Conservation (phyloP, 1,140 invertebrate species). For the Ruditapes philippinarum region DNA sequence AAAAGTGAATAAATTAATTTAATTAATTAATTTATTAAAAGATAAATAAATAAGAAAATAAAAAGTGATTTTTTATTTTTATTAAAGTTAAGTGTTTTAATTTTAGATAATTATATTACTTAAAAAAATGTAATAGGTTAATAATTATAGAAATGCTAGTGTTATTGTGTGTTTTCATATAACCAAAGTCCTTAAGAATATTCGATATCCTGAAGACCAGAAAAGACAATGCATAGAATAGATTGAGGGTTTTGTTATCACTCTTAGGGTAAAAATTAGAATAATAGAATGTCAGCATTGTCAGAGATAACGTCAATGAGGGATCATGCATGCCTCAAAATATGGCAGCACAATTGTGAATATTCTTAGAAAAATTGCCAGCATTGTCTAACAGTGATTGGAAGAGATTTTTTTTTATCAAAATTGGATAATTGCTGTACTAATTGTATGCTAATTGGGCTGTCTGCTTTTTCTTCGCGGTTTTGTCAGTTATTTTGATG, state of each 20-base stretch:
- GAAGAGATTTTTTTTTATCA: slow-evolving; percentile 58
- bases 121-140: too few relatives aligned
- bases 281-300: slow-evolving; percentile 58
- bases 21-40: too few relatives aligned
- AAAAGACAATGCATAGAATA: slow-evolving; percentile 17
- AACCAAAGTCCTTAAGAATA: too few relatives aligned
- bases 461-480: slow-evolving; percentile 37
- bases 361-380: slow-evolving; percentile 33
- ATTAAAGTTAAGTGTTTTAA: too few relatives aligned
- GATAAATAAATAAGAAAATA: too few relatives aligned
- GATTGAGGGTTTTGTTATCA: slow-evolving; percentile 41
- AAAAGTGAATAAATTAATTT: too few relatives aligned
- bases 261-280: slow-evolving; percentile 27
- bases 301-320: slow-evolving; percentile 50
- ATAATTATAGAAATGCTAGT: too few relatives aligned
- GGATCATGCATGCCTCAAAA: slow-evolving; percentile 39
- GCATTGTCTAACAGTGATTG: slow-evolving; percentile 47
- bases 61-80: too few relatives aligned
- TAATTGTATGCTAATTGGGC: slow-evolving; percentile 67
- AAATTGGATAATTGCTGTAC: slow-evolving; percentile 61
- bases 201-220: too few relatives aligned
- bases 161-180: too few relatives aligned
- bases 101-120: too few relatives aligned
- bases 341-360: slow-evolving; percentile 30
- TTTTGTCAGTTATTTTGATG: not conserved